These are phyloP conservation scores for Oxyruncus cristatus DNA, from an alignment of 2,113 vertebrate genomes.

Conservation along the genomic window DNA sequence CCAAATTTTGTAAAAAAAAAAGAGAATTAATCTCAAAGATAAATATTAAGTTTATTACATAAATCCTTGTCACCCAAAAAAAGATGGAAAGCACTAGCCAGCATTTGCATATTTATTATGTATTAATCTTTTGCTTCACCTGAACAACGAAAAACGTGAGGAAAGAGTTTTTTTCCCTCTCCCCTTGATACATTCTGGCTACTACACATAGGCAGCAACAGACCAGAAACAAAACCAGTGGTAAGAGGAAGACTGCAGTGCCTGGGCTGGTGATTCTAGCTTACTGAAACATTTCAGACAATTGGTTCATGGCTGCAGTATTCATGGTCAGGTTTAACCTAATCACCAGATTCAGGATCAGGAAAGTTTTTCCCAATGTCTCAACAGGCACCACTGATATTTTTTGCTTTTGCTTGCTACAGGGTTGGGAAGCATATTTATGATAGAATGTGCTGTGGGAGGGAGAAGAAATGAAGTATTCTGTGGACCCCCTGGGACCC, in stretches of 20 bases:
- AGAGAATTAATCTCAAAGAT: not conserved
- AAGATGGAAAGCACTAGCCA: not conserved
- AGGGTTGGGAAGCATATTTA: not conserved
- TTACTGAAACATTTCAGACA: not conserved
- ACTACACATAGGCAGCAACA: not conserved
- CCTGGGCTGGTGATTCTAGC: not conserved
- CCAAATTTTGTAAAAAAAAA: not conserved
- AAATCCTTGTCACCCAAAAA: not conserved
- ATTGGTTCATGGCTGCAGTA: not conserved
- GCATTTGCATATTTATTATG: not conserved
- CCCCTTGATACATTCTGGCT: fast-evolving
- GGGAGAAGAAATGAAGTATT: not conserved
- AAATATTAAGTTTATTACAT: not conserved
- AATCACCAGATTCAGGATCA: not conserved
- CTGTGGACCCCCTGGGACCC: not conserved
- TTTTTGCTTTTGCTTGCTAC: not conserved
- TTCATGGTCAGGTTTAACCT: not conserved
- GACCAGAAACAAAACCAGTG: not conserved
- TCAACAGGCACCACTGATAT: not conserved
- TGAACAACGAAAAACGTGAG: not conserved
- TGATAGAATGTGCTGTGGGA: not conserved
- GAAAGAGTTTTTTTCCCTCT: not conserved
- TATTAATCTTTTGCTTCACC: not conserved
- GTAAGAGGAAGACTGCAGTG: not conserved
- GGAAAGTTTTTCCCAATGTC: not conserved